These are phyloP conservation scores for Neuroterus valhalla DNA, from an alignment of 1,140 invertebrate genomes.

Conservation along the genomic window DNA sequence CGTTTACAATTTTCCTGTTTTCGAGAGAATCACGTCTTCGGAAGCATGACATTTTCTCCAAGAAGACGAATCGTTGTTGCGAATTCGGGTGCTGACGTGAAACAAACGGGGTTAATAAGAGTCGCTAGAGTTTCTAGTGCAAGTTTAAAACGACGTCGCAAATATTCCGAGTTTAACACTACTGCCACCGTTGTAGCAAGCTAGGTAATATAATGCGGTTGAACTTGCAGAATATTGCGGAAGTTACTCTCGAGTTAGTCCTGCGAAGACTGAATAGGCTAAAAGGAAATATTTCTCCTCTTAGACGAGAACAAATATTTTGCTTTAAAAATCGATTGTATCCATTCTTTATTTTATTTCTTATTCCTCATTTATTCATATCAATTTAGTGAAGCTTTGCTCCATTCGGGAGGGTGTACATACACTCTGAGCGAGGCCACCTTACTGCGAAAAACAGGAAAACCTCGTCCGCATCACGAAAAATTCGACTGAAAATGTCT, in stretches of 20 bases:
- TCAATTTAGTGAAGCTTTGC: too few species aligned
- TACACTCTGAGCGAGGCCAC: too few species aligned
- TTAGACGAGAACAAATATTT: not conserved
- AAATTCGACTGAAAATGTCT: too few species aligned
- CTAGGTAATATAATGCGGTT: constrained; percentile 34
- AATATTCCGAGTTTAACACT: constrained; percentile 32
- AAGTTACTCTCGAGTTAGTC: constrained; percentile 32
- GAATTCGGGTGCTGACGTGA: not conserved
- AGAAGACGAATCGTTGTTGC: constrained; percentile 13
- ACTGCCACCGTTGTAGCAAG: not conserved
- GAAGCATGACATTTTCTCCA: not conserved
- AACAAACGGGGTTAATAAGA: constrained; percentile 30
- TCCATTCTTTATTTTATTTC: too few species aligned
- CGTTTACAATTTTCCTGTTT: too few species aligned
- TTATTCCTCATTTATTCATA: too few species aligned
- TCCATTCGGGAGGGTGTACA: too few species aligned
- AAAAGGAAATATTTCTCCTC: not conserved
- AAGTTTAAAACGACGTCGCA: constrained; percentile 43
- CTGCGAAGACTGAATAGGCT: not conserved
- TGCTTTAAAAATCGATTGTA: too few species aligned
- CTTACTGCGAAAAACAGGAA: too few species aligned
- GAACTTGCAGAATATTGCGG: constrained; percentile 36
- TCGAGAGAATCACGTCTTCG: too few species aligned
- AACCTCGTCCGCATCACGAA: too few species aligned
- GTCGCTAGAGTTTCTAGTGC: not conserved